Base-by-base conservation (phyloP, 2,797 vertebrate species). In the Liparis tanakae region DNA sequence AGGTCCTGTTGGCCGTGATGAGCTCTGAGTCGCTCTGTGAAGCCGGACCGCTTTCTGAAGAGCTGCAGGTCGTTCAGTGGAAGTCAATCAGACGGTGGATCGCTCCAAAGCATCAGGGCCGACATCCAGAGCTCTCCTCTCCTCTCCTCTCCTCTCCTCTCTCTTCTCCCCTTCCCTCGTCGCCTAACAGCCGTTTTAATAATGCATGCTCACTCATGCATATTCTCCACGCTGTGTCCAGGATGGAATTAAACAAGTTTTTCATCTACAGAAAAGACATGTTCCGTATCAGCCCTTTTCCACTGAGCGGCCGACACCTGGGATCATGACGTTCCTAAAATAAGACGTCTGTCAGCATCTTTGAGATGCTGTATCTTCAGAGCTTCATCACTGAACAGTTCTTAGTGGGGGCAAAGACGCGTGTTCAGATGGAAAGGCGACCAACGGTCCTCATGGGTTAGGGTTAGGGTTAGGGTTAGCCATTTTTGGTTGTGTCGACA, bases 191-290 rank as follows among this genome's bases (percentile, higher is more conserved):
- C 83, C 20, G 25, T 80, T 91, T 94, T 91, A 93, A 94, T 94
- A 93, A 93, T 93, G 89, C 88, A 92, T 87, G 87, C 80, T 89
- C 80, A 87, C 92, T 88, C 92, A 92, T 93, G 90, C 86, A 92
- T 91, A 93, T 92, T 88, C 84, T 82, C 82, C 60, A 66, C 37
- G 51, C 84, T 70, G 87, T 88, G 85, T 93, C 88, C 91, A 90
- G 86, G 84, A 85, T 76, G 80, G 85, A 93, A 93, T 93, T 92
- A 91, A 93, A 94, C 84, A 85, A 89, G 86, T 93, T 93, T 89
- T 93, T 94, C 91, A 93, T 91, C 79, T 73, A 72, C 89, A 87
- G n/a, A 92, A 92, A 85, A 70, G 86, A 91, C 84, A 88, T 25
- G 57, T 80, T 87, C 82, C 80, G 73, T 81, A 85, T 84, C 82